Evolutionary conservation across 1,140 invertebrate species (phyloP).

Genomic region (Pogonomyrmex californicus): DNA sequence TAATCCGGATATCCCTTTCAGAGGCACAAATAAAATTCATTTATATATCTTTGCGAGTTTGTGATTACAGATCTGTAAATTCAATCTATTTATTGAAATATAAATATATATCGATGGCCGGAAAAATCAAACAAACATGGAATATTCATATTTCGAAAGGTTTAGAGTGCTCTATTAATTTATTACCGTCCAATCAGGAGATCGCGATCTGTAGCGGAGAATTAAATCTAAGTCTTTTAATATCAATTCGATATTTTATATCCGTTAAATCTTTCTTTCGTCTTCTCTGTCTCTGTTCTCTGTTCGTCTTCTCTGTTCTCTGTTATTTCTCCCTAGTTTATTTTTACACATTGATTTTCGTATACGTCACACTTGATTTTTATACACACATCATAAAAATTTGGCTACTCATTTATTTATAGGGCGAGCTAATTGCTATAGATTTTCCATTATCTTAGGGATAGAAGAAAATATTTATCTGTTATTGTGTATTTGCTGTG

Average conservation of each 20-base stretch:
- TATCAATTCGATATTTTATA: conserved; percentile 23
- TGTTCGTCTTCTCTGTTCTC: no score
- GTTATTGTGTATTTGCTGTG: neutral
- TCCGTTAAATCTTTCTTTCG: neutral
- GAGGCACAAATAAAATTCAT: conserved; percentile 26
- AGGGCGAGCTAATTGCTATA: neutral
- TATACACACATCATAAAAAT: neutral
- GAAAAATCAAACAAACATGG: conserved; percentile 21
- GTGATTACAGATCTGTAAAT: conserved; percentile 14
- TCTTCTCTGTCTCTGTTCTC: neutral
- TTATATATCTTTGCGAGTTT: conserved; percentile 12
- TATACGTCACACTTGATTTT: neutral
- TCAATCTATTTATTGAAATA: conserved; percentile 20
- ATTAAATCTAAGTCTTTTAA: conserved; percentile 16
- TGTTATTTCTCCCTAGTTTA: neutral
- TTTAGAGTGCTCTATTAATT: conserved; percentile 32
- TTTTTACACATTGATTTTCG: neutral
- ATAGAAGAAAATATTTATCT: neutral
- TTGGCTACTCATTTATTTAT: neutral
- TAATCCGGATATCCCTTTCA: neutral
- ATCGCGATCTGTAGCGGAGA: conserved; percentile 3
- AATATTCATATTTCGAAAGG: conserved; percentile 1
- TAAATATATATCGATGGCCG: neutral
- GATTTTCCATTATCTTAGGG: neutral
- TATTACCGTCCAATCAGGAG: conserved; percentile 33